A percentile compares a stretch with the other conserved stretches of the same genome.
These are phyloP conservation scores for Chrysolina oricalcia DNA, from an alignment of 2,888 invertebrate genomes.

Conservation along the genomic window DNA sequence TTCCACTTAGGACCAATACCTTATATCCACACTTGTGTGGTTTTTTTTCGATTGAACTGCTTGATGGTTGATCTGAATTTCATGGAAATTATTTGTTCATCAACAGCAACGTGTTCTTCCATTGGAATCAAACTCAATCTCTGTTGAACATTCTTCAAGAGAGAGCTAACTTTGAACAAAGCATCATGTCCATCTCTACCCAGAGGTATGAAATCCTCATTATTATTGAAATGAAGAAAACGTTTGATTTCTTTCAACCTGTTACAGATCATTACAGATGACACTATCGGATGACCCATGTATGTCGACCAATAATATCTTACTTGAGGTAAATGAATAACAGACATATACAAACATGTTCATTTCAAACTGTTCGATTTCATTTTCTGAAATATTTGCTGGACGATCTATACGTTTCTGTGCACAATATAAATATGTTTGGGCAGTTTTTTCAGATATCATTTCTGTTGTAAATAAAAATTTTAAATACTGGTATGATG, in stretches of 20 bases:
- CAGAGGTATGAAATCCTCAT: slow-evolving; percentile 32
- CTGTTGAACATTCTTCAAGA: slow-evolving; percentile 20
- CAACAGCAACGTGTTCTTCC: slow-evolving; percentile 30
- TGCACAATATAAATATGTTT: slow-evolving; percentile 29
- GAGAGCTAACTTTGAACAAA: slow-evolving; percentile 27
- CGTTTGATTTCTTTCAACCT: slow-evolving; percentile 41
- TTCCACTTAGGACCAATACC: slow-evolving; percentile 27
- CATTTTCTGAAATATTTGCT: slow-evolving; percentile 28
- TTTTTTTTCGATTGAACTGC: slow-evolving; percentile 33
- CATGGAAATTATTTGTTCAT: slow-evolving; percentile 38
- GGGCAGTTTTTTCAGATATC: slow-evolving; percentile 21
- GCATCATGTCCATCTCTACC: slow-evolving; percentile 32
- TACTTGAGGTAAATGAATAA: slow-evolving; percentile 27
- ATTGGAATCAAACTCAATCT: slow-evolving; percentile 26
- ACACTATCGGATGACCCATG: slow-evolving; percentile 27
- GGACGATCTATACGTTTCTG: slow-evolving; percentile 24
- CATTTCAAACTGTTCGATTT: slow-evolving; percentile 28
- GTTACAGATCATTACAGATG: slow-evolving; percentile 39
- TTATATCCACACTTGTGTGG: slow-evolving; percentile 39
- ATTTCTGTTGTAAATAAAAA: slow-evolving; percentile 29
- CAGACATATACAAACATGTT: slow-evolving; percentile 32
- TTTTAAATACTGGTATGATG: slow-evolving; percentile 4
- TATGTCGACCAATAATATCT: slow-evolving; percentile 37
- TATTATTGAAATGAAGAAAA: slow-evolving; percentile 41
- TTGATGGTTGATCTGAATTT: slow-evolving; percentile 27